These are phyloP conservation scores for Aphelinus atriplicis DNA, from an alignment of 1,140 invertebrate species.

Conservation along the genomic window DNA sequence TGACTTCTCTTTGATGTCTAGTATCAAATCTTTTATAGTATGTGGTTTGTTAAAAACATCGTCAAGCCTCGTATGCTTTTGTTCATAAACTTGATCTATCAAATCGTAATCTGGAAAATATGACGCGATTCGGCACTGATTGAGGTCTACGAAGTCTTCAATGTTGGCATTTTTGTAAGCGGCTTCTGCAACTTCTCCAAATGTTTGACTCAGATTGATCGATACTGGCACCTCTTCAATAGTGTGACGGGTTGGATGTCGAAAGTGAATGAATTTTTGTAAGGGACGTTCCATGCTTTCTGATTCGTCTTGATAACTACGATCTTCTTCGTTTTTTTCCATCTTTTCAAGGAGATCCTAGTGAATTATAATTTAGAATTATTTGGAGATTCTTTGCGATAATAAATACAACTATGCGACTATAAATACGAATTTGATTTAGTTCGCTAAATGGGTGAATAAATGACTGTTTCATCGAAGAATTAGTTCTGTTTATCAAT, in stretches of 20 bases:
- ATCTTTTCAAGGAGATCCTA: conserved; percentile 73
- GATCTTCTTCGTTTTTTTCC: conserved; percentile 75
- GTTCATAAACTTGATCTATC: background rate
- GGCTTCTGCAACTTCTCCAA: conserved; percentile 69
- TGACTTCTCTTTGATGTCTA: conserved; percentile 72
- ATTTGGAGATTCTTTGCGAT: too few relatives aligned
- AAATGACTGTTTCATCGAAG: too few relatives aligned
- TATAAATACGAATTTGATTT: too few relatives aligned
- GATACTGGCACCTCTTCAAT: conserved; percentile 69
- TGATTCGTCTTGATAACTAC: conserved; percentile 66
- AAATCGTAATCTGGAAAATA: conserved; percentile 62
- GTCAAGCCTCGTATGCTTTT: conserved; percentile 4
- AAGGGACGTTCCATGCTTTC: conserved; percentile 54
- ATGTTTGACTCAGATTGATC: conserved; percentile 69
- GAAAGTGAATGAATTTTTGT: conserved; percentile 72
- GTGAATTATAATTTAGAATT: conserved; percentile 32
- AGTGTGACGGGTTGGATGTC: conserved; percentile 69
- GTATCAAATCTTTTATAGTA: conserved; percentile 68
- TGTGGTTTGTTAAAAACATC: background rate
- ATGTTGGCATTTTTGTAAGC: conserved; percentile 73
- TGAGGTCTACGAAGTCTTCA: conserved; percentile 68
- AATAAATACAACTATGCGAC: too few relatives aligned
- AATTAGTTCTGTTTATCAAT: too few relatives aligned
- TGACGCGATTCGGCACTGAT: conserved; percentile 78
- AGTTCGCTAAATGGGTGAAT: too few relatives aligned